Evolutionary conservation across 1,140 invertebrate species (phyloP).

Genomic region (Heliconius hermathena): DNA sequence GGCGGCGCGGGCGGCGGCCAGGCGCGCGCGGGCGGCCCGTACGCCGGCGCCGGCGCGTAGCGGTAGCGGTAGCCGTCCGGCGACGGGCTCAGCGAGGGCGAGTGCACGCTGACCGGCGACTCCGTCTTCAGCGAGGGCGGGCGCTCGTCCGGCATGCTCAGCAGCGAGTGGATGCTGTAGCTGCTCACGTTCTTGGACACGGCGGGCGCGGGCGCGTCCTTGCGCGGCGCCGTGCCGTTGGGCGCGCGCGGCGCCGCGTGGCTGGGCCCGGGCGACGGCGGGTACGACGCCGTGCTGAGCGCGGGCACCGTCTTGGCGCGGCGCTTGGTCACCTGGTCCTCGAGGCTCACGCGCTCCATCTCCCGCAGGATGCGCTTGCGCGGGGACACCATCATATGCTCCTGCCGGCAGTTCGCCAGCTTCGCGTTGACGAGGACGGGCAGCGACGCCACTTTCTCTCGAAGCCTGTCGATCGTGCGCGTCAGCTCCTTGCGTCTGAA

Average conservation of each 20-base stretch:
- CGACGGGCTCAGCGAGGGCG: constrained; percentile 71
- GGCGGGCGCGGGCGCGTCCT: constrained; percentile 53
- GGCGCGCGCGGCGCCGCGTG: constrained; percentile 49
- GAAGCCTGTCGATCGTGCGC: constrained; percentile 75
- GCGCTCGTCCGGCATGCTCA: constrained; percentile 82
- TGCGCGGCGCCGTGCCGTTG: constrained; percentile 56
- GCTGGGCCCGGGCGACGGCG: constrained; percentile 68
- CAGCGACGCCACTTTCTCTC: constrained; percentile 70
- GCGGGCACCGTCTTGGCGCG: constrained; percentile 76
- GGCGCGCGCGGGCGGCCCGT: constrained; percentile 30
- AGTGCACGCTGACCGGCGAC: constrained; percentile 67
- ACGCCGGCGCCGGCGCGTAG: constrained; percentile 49
- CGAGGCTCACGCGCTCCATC: constrained; percentile 87
- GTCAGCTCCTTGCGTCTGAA: constrained; percentile 68
- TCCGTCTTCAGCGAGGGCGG: constrained; percentile 67
- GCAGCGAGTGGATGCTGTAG: constrained; percentile 90
- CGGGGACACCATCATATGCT: constrained; percentile 84
- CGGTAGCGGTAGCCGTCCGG: constrained; percentile 68
- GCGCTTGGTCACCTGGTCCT: constrained; percentile 82
- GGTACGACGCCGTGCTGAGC: constrained; percentile 68
- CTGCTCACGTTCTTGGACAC: constrained; percentile 84
- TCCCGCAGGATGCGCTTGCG: constrained; percentile 88
- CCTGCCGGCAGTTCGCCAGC: constrained; percentile 72
- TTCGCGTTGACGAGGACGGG: constrained; percentile 76
- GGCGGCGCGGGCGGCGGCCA: constrained; percentile 35